Conservation (phyloP, 2,113 vertebrate species). For the Neolamprologus fasciatus region DNA sequence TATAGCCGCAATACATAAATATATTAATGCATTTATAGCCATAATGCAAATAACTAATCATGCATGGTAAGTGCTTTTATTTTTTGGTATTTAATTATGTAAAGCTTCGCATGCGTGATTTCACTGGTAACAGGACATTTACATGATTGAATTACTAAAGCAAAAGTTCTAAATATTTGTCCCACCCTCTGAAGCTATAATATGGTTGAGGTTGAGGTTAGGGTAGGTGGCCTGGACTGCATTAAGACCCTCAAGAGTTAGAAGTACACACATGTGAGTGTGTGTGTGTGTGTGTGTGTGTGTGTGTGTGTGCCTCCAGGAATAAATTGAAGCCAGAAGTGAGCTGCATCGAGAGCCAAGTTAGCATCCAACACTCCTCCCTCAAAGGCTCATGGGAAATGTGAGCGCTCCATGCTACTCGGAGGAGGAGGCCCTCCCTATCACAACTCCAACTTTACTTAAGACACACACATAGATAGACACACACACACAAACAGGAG, state of each 20-base stretch:
- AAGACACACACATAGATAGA: not conserved
- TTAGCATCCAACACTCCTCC: slow-evolving; percentile 60
- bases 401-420: slow-evolving; percentile 11
- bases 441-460: not conserved
- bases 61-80: not conserved
- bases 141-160: not conserved
- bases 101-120: not conserved
- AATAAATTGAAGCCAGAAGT: slow-evolving; percentile 84
- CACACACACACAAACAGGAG: not conserved
- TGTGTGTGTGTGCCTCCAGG: slow-evolving; percentile 52
- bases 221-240: not conserved
- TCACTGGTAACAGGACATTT: not conserved
- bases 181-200: not conserved
- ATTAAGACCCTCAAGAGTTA: not conserved
- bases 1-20: not conserved
- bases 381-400: slow-evolving; percentile 72
- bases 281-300: not conserved
- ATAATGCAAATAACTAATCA: not conserved
- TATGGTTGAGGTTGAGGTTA: not conserved
- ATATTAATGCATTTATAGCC: not conserved
- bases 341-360: slow-evolving; percentile 66
- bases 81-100: not conserved
- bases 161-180: not conserved
- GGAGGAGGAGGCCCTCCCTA: not conserved
- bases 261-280: not conserved